Evolutionary conservation across 1,140 invertebrate species (phyloP), one percentile per base, ranked within the genome.

Genomic region (Solenopsis invicta): DNA sequence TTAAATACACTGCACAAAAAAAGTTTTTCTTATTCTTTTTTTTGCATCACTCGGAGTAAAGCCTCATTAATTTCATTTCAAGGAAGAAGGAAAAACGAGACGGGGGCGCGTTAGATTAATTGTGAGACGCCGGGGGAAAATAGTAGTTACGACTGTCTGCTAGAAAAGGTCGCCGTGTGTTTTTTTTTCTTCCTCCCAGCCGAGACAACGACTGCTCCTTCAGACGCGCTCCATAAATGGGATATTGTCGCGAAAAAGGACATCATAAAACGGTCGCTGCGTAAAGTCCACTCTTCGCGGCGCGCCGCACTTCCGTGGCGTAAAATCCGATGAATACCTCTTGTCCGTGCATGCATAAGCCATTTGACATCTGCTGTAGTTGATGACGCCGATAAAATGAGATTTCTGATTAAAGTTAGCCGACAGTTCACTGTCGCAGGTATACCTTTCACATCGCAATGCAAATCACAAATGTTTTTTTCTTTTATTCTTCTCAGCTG

Each of bases 251-350:
- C 67, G 29, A 5, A 72, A 45, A 59, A 81, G 75, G 10, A 48
- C 45, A 48, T 76, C 67, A 54, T 82, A 87, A 82, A 74, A 87
- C 37, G 45, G 50, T 34, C 48, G n/a, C 21, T 81, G 12, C 76
- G 59, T 64, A 64, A 80, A 80, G 66, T 86, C 78, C 45, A 52
- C 48, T 56, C 41, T 29, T 41, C 61, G 24, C 54, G 67, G 34
- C 76, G 48, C 61, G 34, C 59, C 16, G 8, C 37, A 54, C n/a
- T 41, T 56, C 18, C 48, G n/a, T n/a, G 29, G 16, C 56, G 21
- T 86, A 86, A 86, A 86, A 81, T 66, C 59, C 66, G 34, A 52
- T 21, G 16, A 29, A 59, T 24, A n/a, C 3, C 24, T 21, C 59
- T 64, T 48, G 41, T 64, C 59, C 75, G 59, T 2, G 45, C 24